phyloP scores from a whole-genome alignment of 2,888 invertebrate genomes.

The Torymus auratus region DNA sequence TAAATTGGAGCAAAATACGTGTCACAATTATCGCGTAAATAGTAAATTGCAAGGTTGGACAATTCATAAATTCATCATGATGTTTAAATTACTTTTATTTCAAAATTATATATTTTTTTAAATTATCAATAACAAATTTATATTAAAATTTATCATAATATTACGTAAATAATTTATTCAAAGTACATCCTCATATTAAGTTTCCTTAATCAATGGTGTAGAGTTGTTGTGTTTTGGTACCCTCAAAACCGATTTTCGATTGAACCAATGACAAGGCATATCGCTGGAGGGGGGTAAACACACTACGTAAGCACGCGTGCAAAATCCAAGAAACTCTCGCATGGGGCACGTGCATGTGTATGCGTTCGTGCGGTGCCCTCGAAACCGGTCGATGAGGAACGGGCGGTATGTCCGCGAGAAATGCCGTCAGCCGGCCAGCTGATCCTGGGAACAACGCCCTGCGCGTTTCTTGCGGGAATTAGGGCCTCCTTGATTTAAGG shows the following conservation, averaged over 20 bases:
- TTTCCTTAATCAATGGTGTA: too few relatives aligned
- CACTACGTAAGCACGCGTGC: conserved; percentile 9
- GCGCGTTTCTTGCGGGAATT: conserved; percentile 70
- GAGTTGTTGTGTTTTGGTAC: too few relatives aligned
- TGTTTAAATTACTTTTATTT: too few relatives aligned
- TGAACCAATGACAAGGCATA: neutral
- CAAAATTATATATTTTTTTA: too few relatives aligned
- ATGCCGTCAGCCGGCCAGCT: conserved; percentile 74
- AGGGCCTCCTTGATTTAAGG: conserved; percentile 74
- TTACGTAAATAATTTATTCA: too few relatives aligned
- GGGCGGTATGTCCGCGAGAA: conserved; percentile 71
- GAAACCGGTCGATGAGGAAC: conserved; percentile 74
- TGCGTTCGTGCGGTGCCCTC: neutral
- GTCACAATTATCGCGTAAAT: too few relatives aligned
- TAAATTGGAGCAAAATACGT: neutral
- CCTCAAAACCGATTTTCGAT: neutral
- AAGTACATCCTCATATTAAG: too few relatives aligned
- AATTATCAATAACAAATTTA: too few relatives aligned
- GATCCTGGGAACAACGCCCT: conserved; percentile 76
- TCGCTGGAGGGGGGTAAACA: conserved; percentile 4
- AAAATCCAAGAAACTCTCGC: conserved; percentile 45
- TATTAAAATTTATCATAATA: neutral
- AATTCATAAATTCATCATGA: too few relatives aligned
- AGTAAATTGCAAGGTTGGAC: too few relatives aligned
- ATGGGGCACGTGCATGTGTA: too few relatives aligned